phyloP scores from a whole-genome alignment of 2,113 vertebrate species.

The Mola mola region DNA sequence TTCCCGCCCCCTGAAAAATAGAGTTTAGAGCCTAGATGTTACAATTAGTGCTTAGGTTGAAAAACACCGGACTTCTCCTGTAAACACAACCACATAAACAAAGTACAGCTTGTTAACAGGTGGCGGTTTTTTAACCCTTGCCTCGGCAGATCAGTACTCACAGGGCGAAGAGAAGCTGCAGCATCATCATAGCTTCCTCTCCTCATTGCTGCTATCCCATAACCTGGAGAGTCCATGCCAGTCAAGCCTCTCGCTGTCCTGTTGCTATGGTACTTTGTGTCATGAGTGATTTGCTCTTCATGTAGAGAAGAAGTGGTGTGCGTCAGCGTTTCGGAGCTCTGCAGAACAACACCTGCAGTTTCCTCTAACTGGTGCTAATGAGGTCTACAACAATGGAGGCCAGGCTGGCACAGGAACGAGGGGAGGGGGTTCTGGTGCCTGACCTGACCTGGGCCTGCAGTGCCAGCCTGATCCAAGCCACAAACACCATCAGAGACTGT shows the following conservation, averaged over 20 bases:
- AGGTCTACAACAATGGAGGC: conserved; percentile 67
- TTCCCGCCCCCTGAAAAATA: too few relatives aligned
- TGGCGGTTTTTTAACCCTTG: background rate
- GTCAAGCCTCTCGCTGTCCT: conserved; percentile 1
- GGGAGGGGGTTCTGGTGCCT: conserved; percentile 42
- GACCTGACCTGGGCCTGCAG: conserved; percentile 52
- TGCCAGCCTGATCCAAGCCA: conserved; percentile 8
- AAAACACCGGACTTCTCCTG: too few relatives aligned
- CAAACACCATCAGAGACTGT: conserved; percentile 24
- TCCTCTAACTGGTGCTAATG: conserved; percentile 68
- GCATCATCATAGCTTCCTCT: conserved; percentile 78
- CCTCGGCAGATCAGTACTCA: conserved; percentile 70
- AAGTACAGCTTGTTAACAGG: too few relatives aligned
- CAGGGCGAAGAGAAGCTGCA: conserved; percentile 59
- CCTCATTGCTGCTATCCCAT: conserved; percentile 49
- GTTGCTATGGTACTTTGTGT: background rate
- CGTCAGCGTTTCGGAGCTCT: conserved; percentile 4
- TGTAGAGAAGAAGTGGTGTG: conserved; percentile 4
- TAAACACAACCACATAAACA: too few relatives aligned
- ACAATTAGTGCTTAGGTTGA: too few relatives aligned
- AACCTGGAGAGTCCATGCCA: conserved; percentile 43
- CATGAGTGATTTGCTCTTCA: too few relatives aligned
- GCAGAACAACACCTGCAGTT: conserved; percentile 24
- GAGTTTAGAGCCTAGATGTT: too few relatives aligned
- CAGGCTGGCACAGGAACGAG: conserved; percentile 50